Conservation (phyloP, 2,888 invertebrate genomes). For the Epirrhoe tristata region DNA sequence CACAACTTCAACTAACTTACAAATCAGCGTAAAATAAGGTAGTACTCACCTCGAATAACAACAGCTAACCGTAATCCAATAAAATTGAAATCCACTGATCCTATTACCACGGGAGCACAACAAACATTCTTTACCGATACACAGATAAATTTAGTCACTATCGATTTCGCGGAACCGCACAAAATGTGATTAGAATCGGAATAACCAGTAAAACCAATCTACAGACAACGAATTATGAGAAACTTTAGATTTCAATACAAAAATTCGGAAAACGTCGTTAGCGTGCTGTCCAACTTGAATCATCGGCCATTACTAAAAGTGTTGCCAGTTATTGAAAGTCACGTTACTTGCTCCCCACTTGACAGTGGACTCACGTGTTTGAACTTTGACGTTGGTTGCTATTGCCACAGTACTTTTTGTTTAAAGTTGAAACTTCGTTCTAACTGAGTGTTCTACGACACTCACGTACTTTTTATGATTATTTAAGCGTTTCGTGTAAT, state of each 20-base stretch:
- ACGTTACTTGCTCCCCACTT: conserved; percentile 59
- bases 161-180: conserved; percentile 67
- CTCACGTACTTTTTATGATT: no score
- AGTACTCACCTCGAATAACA: conserved; percentile 73
- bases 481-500: no score
- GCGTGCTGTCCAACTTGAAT: conserved; percentile 71
- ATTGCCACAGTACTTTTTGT: conserved; percentile 20
- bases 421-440: no score
- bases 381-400: conserved; percentile 45
- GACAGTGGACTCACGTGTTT: conserved; percentile 69
- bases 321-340: conserved; percentile 65
- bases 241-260: conserved; percentile 74
- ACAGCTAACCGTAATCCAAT: conserved; percentile 82
- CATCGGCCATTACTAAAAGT: conserved; percentile 82
- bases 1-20: conserved; percentile 7
- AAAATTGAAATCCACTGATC: conserved; percentile 78
- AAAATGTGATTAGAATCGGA: conserved; percentile 52
- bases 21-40: conserved; percentile 28
- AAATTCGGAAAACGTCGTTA: conserved; percentile 70
- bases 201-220: conserved; percentile 61
- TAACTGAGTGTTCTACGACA: no score
- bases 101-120: conserved; percentile 80
- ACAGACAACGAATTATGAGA: conserved; percentile 67
- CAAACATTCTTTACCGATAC: conserved; percentile 74
- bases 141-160: conserved; percentile 68